These are phyloP conservation scores for Hirundo rustica DNA, from an alignment of 2,797 vertebrate genomes.

Conservation along the genomic window DNA sequence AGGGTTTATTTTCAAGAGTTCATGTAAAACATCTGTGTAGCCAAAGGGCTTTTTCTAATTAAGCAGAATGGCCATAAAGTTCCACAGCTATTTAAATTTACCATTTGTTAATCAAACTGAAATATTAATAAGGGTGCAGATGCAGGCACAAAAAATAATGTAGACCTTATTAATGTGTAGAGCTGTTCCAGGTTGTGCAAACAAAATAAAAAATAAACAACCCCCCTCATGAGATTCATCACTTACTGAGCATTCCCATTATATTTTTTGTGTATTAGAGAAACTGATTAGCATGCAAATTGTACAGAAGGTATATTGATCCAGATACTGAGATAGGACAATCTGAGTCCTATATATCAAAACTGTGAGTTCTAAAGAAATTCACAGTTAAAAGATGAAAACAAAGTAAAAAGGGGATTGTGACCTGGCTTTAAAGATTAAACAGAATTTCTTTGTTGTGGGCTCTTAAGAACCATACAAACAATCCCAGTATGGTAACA, in stretches of 20 bases:
- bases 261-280: not conserved
- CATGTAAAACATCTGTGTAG: slow-evolving; percentile 59
- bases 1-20: slow-evolving; percentile 46
- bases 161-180: slow-evolving; percentile 8
- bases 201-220: not conserved
- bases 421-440: not conserved
- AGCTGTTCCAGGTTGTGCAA: slow-evolving; percentile 25
- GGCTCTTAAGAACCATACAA: not conserved
- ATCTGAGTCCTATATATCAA: not conserved
- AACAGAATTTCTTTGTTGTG: not conserved
- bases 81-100: slow-evolving; percentile 55
- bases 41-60: slow-evolving; percentile 59
- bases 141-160: slow-evolving; percentile 29
- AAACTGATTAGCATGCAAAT: not conserved
- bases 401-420: not conserved
- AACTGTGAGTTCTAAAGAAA: not conserved
- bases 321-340: not conserved
- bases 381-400: not conserved
- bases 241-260: not conserved
- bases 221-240: not conserved
- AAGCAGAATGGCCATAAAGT: slow-evolving; percentile 59
- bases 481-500: not conserved
- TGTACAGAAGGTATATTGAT: not conserved
- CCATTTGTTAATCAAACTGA: slow-evolving; percentile 25
- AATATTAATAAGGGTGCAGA: slow-evolving; percentile 56